Percentiles rank a stretch among this genome's conserved stretches.
These are phyloP conservation scores for Thymelicus sylvestris DNA, from an alignment of 2,888 invertebrate genomes.

Conservation along the genomic window DNA sequence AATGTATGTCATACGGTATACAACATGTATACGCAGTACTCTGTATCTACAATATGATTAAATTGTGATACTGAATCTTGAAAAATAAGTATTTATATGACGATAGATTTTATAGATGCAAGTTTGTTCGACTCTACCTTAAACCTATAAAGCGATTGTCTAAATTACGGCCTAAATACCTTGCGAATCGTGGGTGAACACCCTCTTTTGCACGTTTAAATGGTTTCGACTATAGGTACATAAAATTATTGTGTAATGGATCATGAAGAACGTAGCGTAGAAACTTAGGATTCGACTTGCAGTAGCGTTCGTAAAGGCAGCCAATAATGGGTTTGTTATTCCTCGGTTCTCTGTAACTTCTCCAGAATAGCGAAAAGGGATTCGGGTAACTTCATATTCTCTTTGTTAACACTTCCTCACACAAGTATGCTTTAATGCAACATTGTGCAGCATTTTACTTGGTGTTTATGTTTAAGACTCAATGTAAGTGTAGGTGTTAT, in stretches of 20 bases:
- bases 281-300: constrained; percentile 17
- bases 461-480: too few relatives aligned
- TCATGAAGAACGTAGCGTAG: constrained; percentile 21
- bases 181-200: background rate
- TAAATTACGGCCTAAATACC: background rate
- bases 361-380: constrained; percentile 28
- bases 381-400: constrained; percentile 8
- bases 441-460: too few relatives aligned
- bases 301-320: constrained; percentile 30
- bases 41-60: too few relatives aligned
- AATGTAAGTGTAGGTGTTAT: too few relatives aligned
- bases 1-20: background rate
- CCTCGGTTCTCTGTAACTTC: constrained; percentile 27
- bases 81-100: too few relatives aligned
- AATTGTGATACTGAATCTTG: too few relatives aligned
- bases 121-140: too few relatives aligned
- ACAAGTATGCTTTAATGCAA: too few relatives aligned
- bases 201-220: background rate
- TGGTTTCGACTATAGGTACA: background rate
- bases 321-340: constrained; percentile 44
- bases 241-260: constrained; percentile 23
- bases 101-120: too few relatives aligned
- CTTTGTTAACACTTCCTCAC: background rate
- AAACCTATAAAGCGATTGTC: background rate
- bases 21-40: too few relatives aligned